Base-by-base conservation (phyloP, 2,797 vertebrate genomes). In the Emys orbicularis region DNA sequence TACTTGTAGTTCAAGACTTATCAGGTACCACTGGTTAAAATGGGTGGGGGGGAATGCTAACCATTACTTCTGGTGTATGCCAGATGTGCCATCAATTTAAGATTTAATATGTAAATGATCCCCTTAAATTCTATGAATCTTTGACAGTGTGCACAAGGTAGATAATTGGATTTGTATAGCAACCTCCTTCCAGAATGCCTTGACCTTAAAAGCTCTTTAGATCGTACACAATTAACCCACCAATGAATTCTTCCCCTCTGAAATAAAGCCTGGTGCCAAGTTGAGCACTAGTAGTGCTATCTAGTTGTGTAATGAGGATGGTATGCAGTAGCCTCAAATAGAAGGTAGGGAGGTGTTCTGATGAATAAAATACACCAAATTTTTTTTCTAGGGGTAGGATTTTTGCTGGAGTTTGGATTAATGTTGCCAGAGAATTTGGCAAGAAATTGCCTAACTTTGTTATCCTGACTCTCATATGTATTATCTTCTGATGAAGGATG, bases 401-500 rank as follows among this genome's bases (percentile, higher is more conserved):
- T 52, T 88, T 88, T 50, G 3, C 44, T 53, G 10, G 47, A n/a
- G 34, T 25, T 37, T 57, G 47, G 56, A 89, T 49, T 50, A 37
- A 84, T 81, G 57, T 31, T 31, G 57, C 37, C 54, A 79, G 79
- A n/a, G 65, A 84, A 56, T 18, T 57, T 31, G 27, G 57, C 57
- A 59, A 59, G 57, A 59, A 61, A 61, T 61, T 61, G 13, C 29
- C 4, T 65, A 65, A 65, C 65, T 72, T 65, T 59, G 57, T 59
- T 18, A 68, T 37, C n/a, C 19, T 68, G n/a, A 37, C 65, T 37
- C 57, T 76, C 9, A 2, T 27, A 89, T 50, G 50, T 65, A 47
- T 74, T 52, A 88, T 57, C 59, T 92, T 68, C 61, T 95, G 83
- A 87, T 95, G 61, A 90, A 79, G 79, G 90, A 84, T 68, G 50